phyloP scores from a whole-genome alignment of 1,140 invertebrate species.

The Archegozetes longisetosus region DNA sequence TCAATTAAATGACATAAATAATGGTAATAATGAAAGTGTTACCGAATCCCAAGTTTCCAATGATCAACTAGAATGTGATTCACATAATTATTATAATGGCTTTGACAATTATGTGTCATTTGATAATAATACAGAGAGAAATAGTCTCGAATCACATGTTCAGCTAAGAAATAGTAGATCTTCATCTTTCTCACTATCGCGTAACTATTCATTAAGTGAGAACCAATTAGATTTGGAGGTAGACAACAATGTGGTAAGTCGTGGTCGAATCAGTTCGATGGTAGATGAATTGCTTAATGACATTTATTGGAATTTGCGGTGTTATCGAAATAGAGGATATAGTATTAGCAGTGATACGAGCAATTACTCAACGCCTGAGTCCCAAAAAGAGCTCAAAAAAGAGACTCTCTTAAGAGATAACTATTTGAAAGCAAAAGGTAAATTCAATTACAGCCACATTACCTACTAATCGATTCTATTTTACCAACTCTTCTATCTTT shows the following conservation, averaged over 20 bases:
- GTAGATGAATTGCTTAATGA: constrained; percentile 2
- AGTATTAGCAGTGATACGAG: background rate
- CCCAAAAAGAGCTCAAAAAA: background rate
- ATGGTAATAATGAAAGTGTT: too few relatives aligned
- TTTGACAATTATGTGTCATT: too few relatives aligned
- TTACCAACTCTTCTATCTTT: background rate
- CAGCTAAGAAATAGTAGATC: too few relatives aligned
- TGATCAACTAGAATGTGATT: too few relatives aligned
- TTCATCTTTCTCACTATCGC: background rate
- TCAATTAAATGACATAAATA: background rate
- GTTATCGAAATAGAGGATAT: background rate
- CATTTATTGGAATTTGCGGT: background rate
- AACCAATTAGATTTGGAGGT: background rate
- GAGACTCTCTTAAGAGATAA: background rate
- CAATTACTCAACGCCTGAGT: constrained; percentile 1
- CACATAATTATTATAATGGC: too few relatives aligned
- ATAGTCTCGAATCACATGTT: too few relatives aligned
- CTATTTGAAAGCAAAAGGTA: constrained; percentile 1
- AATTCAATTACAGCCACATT: background rate
- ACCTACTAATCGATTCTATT: background rate
- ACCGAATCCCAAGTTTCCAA: too few relatives aligned
- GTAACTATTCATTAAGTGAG: background rate
- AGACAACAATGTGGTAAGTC: background rate
- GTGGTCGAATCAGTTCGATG: background rate
- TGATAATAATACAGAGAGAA: too few relatives aligned